phyloP scores from a whole-genome alignment of 1,140 invertebrate species.

The Bombus superbus region DNA sequence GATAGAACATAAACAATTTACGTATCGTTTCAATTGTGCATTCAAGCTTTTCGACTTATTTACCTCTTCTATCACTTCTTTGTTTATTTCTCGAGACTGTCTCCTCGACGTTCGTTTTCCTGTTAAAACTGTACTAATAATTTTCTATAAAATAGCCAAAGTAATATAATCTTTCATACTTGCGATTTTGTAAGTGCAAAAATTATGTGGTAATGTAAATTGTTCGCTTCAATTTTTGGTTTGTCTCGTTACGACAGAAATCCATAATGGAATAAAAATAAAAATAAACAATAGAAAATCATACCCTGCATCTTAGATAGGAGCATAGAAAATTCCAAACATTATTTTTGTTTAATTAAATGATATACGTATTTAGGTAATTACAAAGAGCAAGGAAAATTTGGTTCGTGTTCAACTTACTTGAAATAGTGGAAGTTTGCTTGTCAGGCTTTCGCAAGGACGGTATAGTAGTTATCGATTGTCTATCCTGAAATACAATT shows the following conservation, averaged over 20 bases:
- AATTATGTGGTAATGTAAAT: not conserved
- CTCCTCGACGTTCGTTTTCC: not conserved
- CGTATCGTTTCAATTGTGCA: too few species aligned
- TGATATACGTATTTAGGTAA: too few species aligned
- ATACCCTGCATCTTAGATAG: too few species aligned
- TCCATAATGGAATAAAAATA: too few species aligned
- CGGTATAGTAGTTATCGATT: not conserved
- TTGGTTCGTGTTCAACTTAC: not conserved
- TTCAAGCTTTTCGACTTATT: not conserved
- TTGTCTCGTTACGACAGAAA: too few species aligned
- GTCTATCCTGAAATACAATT: constrained; percentile 34
- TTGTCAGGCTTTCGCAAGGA: not conserved
- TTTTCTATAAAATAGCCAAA: not conserved
- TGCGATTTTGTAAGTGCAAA: not conserved
- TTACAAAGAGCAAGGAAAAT: not conserved
- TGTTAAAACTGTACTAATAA: not conserved
- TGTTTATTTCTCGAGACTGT: not conserved
- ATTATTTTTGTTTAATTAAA: too few species aligned
- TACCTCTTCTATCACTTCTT: constrained; percentile 7
- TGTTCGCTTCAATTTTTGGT: too few species aligned
- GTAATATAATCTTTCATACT: too few species aligned
- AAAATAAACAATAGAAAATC: too few species aligned
- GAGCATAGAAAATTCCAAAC: too few species aligned
- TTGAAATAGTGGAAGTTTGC: not conserved
- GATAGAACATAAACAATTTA: not conserved